Evolutionary conservation across 2,888 invertebrate genomes (phyloP).

Genomic region (Yponomeuta cagnagella): DNA sequence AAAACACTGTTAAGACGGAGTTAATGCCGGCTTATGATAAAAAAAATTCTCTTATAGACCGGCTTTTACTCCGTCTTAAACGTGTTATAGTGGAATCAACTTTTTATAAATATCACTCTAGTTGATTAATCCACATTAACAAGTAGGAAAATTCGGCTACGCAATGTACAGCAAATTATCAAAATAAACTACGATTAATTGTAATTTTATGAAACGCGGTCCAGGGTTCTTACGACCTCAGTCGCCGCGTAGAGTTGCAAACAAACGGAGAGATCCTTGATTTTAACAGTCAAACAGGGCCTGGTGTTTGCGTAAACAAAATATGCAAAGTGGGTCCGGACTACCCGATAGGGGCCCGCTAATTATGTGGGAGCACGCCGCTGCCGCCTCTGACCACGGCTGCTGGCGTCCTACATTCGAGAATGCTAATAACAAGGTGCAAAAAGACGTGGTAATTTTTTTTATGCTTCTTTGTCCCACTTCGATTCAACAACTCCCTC

Average conservation of each 20-base stretch:
- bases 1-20: too few relatives aligned
- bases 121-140: too few relatives aligned
- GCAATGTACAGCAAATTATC: too few relatives aligned
- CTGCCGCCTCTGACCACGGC: conserved; percentile 39
- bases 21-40: too few relatives aligned
- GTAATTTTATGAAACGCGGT: too few relatives aligned
- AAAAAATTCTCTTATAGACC: too few relatives aligned
- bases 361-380: conserved; percentile 69
- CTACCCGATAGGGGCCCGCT: conserved; percentile 60
- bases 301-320: conserved; percentile 67
- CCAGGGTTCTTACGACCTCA: conserved; percentile 24
- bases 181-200: too few relatives aligned
- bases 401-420: conserved; percentile 52
- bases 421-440: conserved; percentile 62
- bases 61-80: too few relatives aligned
- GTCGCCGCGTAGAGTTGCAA: conserved; percentile 42
- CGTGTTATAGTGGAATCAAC: too few relatives aligned
- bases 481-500: neutral
- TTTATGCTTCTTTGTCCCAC: conserved; percentile 48
- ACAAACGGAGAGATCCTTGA: conserved; percentile 50
- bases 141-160: too few relatives aligned
- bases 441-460: conserved; percentile 60
- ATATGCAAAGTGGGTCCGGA: conserved; percentile 71
- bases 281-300: conserved; percentile 69
- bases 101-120: too few relatives aligned